A percentile compares a stretch with the other conserved stretches of the same genome.
These are phyloP conservation scores for Drosophila cracens DNA, from an alignment of 2,888 invertebrate genomes.

Conservation along the genomic window DNA sequence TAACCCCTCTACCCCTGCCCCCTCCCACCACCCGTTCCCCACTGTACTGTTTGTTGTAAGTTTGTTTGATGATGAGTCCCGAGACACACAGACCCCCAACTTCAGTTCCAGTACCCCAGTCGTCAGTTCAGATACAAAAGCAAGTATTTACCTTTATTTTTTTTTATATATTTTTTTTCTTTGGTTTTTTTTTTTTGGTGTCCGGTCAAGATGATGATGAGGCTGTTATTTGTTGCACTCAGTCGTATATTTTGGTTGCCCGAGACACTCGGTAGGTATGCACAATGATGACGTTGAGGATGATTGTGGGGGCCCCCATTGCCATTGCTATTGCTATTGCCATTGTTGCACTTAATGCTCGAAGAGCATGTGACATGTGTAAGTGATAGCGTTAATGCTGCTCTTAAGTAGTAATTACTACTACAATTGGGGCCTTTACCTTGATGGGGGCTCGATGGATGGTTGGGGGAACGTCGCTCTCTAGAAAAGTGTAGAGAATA, in stretches of 20 bases:
- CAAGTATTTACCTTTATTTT: constrained; percentile 51
- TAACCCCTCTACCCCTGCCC: background rate
- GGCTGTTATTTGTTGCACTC: constrained; percentile 71
- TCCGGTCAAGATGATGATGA: constrained; percentile 76
- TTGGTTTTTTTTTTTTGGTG: constrained; percentile 31
- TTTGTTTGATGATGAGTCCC: constrained; percentile 65
- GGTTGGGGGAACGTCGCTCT: background rate
- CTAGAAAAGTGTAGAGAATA: constrained; percentile 8
- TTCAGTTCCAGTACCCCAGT: constrained; percentile 32
- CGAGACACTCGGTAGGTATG: constrained; percentile 31
- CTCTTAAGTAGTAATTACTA: constrained; percentile 81
- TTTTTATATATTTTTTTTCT: constrained; percentile 18
- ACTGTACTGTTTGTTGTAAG: constrained; percentile 58
- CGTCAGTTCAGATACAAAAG: constrained; percentile 46
- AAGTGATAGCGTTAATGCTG: constrained; percentile 80
- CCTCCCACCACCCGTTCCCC: too few relatives aligned
- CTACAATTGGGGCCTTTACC: constrained; percentile 67
- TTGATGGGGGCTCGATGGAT: background rate
- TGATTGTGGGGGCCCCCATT: constrained; percentile 20
- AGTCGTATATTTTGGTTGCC: constrained; percentile 40
- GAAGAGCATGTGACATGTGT: constrained; percentile 78
- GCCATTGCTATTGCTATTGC: constrained; percentile 1
- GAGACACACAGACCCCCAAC: constrained; percentile 51
- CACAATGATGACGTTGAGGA: constrained; percentile 33
- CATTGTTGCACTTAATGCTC: constrained; percentile 74